These are phyloP conservation scores for Drosophila picticornis DNA, from an alignment of 2,888 invertebrate species.

Conservation along the genomic window DNA sequence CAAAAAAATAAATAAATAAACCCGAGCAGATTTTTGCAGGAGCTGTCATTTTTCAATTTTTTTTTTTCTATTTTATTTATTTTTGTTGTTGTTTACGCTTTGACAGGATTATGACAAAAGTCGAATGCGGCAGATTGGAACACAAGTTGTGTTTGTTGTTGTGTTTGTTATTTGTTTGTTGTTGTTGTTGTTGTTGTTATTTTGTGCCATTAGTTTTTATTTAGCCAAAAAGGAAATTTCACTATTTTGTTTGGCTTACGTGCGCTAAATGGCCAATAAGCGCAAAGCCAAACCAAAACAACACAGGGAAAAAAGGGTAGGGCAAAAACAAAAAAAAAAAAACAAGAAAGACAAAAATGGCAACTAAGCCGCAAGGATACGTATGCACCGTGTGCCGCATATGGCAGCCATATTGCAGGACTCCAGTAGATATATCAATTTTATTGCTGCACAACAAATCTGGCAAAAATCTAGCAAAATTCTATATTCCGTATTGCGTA, in stretches of 20 bases:
- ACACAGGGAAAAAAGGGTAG: not conserved
- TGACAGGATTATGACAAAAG: conserved; percentile 78
- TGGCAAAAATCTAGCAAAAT: not conserved
- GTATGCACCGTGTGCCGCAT: conserved; percentile 39
- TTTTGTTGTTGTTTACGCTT: conserved; percentile 76
- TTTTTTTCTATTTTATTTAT: conserved; percentile 18
- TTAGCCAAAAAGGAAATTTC: conserved; percentile 47
- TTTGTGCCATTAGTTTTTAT: conserved; percentile 79
- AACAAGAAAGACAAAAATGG: conserved; percentile 21
- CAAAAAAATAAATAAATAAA: conserved; percentile 4
- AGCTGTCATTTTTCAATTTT: conserved; percentile 14
- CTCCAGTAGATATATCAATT: conserved; percentile 74
- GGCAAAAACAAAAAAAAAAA: conserved; percentile 17
- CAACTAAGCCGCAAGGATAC: conserved; percentile 72
- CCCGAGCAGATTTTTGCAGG: conserved; percentile 30
- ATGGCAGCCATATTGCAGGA: conserved; percentile 70
- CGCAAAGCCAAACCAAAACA: conserved; percentile 28
- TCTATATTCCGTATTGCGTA: conserved; percentile 48
- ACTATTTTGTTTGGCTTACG: conserved; percentile 75
- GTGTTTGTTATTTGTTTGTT: conserved; percentile 6
- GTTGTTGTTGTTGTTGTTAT: conserved; percentile 25
- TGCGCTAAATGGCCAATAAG: conserved; percentile 82
- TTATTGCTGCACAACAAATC: conserved; percentile 69
- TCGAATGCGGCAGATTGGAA: conserved; percentile 59
- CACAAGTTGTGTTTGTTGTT: conserved; percentile 16